Evolutionary conservation across 1,140 invertebrate species (phyloP).

Genomic region (Leptinotarsa lineolata): DNA sequence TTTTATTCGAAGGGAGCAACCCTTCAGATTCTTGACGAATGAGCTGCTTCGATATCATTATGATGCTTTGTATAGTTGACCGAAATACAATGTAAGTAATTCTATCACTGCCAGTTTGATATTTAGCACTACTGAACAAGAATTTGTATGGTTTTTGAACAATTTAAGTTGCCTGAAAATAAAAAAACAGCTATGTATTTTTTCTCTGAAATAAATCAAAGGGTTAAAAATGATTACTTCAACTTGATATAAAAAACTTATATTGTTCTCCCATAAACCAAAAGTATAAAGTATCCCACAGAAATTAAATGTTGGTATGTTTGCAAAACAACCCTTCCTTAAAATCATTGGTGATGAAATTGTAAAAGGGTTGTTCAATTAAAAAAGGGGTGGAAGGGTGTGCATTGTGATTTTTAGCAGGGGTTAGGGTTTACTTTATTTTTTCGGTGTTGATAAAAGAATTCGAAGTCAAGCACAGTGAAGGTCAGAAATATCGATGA

Average conservation of each 20-base stretch:
- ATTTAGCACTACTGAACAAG: neutral
- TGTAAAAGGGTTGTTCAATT: neutral
- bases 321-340: neutral
- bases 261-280: too few species aligned
- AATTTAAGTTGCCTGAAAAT: neutral
- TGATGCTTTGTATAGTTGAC: too few species aligned
- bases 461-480: too few species aligned
- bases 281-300: neutral
- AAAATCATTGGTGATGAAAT: neutral
- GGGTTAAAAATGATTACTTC: too few species aligned
- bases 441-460: too few species aligned
- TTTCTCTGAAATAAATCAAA: too few species aligned
- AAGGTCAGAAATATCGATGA: too few species aligned
- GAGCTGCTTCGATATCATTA: too few species aligned
- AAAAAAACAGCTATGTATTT: neutral
- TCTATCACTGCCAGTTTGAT: neutral
- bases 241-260: too few species aligned
- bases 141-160: neutral
- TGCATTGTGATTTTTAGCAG: neutral
- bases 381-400: neutral
- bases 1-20: slow-evolving; percentile 19
- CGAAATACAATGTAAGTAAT: neutral
- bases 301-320: neutral
- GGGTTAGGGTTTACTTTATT: neutral
- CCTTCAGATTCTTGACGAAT: neutral